Percentiles rank a stretch among this genome's conserved stretches.
Evolutionary conservation across 2,113 vertebrate species (phyloP).

Genomic region (Phainopepla nitens): DNA sequence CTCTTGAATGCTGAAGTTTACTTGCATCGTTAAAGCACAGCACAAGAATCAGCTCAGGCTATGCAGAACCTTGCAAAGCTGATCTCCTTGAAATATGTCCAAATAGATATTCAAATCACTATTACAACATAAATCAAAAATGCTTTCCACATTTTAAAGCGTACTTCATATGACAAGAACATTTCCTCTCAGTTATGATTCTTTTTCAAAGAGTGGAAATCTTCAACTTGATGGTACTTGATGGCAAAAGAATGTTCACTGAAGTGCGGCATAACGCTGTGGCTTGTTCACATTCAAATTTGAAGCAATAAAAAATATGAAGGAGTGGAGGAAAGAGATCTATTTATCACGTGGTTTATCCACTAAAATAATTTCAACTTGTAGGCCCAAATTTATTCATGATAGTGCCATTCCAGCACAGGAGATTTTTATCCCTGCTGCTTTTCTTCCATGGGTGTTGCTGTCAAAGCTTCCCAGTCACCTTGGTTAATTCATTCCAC

Average conservation of each 20-base stretch:
- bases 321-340: background rate
- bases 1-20: background rate
- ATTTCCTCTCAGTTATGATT: background rate
- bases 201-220: background rate
- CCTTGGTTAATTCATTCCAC: background rate
- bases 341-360: background rate
- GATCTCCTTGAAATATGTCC: background rate
- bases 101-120: background rate
- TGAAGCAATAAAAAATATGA: background rate
- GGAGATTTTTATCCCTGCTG: background rate
- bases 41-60: background rate
- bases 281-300: background rate
- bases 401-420: background rate
- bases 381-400: background rate
- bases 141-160: background rate
- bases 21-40: background rate
- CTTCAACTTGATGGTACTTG: background rate
- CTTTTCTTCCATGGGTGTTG: background rate
- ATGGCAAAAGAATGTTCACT: background rate
- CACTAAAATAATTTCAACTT: background rate
- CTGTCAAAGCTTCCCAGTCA: background rate
- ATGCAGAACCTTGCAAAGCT: background rate
- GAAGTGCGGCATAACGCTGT: background rate
- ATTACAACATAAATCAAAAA: constrained; percentile 17
- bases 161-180: background rate